Evolutionary conservation across 2,113 vertebrate genomes (phyloP).

Genomic region (Pionites leucogaster): DNA sequence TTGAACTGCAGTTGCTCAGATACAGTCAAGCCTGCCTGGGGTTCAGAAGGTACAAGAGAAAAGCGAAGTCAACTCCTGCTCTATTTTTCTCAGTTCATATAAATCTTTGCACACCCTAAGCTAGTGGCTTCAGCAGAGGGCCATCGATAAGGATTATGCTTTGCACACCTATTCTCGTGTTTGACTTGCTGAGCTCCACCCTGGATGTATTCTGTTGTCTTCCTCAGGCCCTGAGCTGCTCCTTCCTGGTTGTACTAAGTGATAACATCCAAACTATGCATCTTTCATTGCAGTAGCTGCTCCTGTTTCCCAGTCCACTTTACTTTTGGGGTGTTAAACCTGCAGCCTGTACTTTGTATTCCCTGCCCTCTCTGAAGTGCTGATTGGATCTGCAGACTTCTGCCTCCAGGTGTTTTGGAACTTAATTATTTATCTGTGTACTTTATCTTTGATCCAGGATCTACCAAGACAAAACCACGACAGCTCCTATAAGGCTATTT

Average conservation of each 20-base stretch:
- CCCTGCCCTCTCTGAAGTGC: not conserved
- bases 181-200: not conserved
- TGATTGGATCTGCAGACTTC: not conserved
- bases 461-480: slow-evolving; percentile 25
- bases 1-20: not conserved
- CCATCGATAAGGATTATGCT: not conserved
- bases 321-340: not conserved
- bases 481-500: slow-evolving; percentile 44
- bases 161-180: not conserved
- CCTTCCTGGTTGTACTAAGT: not conserved
- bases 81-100: not conserved
- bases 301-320: not conserved
- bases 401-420: not conserved
- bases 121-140: not conserved
- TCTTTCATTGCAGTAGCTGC: not conserved
- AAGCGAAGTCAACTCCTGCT: not conserved
- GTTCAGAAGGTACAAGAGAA: not conserved
- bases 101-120: not conserved
- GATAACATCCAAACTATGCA: not conserved
- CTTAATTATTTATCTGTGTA: not conserved
- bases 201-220: not conserved
- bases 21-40: not conserved
- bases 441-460: slow-evolving; percentile 64
- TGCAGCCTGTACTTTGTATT: not conserved
- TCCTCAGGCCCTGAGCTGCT: not conserved